A percentile compares a stretch with the other conserved stretches of the same genome.
phyloP scores from a whole-genome alignment of 2,888 invertebrate species.

The Serripes groenlandicus region DNA sequence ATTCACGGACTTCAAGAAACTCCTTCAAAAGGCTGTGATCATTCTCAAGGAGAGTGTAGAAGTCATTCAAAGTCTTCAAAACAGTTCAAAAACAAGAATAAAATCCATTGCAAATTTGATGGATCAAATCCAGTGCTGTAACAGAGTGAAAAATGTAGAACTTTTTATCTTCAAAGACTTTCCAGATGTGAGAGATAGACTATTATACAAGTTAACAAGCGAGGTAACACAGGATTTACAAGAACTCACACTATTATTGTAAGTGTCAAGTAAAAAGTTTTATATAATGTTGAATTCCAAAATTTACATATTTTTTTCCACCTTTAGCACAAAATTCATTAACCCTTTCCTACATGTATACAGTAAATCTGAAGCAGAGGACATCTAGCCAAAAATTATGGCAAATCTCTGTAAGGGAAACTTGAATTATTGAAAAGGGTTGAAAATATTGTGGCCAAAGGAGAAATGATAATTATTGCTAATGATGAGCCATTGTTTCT shows the following conservation, averaged over 20 bases:
- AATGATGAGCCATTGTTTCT: too few relatives aligned
- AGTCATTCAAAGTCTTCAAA: conserved; percentile 41
- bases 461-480: too few relatives aligned
- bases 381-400: too few relatives aligned
- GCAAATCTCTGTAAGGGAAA: too few relatives aligned
- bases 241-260: conserved; percentile 46
- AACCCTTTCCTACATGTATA: too few relatives aligned
- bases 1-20: conserved; percentile 24
- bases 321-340: too few relatives aligned
- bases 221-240: conserved; percentile 56
- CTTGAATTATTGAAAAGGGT: too few relatives aligned
- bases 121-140: conserved; percentile 67
- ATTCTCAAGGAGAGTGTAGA: conserved; percentile 42
- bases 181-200: conserved; percentile 65
- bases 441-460: too few relatives aligned
- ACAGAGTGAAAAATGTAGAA: conserved; percentile 32
- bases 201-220: conserved; percentile 62
- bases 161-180: conserved; percentile 26
- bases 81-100: conserved; percentile 21
- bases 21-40: conserved; percentile 63
- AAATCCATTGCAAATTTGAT: conserved; percentile 55
- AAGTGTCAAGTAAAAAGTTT: too few relatives aligned
- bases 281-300: too few relatives aligned
- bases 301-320: too few relatives aligned
- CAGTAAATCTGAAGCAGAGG: too few relatives aligned